Base-by-base conservation (phyloP, 2,113 vertebrate genomes). In the Todiramphus saurophagus region DNA sequence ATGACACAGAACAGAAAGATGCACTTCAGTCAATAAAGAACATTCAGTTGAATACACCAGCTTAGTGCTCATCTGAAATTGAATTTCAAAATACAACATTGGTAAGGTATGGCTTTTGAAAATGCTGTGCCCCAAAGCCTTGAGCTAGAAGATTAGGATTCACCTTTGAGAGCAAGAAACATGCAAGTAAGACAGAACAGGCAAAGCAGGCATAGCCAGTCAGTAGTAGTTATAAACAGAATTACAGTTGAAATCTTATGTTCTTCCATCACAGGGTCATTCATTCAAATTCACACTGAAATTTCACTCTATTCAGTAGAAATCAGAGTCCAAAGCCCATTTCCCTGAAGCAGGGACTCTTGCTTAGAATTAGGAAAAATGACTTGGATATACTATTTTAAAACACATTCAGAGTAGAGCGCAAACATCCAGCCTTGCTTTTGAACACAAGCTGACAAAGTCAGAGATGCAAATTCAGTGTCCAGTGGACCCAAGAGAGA, bases 311-410 rank as follows among this genome's bases (percentile, higher is more conserved):
- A 7, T 50, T 58, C 24, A 66, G 33, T 35, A 87, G 63, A 41
- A 70, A 78, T 25, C 8, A 0, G 70, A 83, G 31, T 59, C 28
- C 48, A 66, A 89, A 84, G 5, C 13, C 10, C 19, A 50, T 59
- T 83, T 86, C 30, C 13, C 16, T 39, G 24, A 75, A 67, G 27
- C 19, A 33, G 8, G 20, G 12, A 35, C 23, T 15, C 13, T 76
- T 55, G 31, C 23, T 39, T 69, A 37, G 13, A 77, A 21, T 48
- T 80, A 51, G 43, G 27, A 64, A 83, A 46, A 48, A 51, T 2
- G 4, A 64, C 2, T 43, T 44, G 7, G 11, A 9, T 16, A 11
- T 64, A 53, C 0, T 1, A 8, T 1, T 0, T 56, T 72, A 51
- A 86, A 73, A 89, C 1, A 30, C 3, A 0, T 44, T 81, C 30